These are phyloP conservation scores for Augiades crinisus DNA, from an alignment of 2,888 invertebrate genomes.

Conservation along the genomic window DNA sequence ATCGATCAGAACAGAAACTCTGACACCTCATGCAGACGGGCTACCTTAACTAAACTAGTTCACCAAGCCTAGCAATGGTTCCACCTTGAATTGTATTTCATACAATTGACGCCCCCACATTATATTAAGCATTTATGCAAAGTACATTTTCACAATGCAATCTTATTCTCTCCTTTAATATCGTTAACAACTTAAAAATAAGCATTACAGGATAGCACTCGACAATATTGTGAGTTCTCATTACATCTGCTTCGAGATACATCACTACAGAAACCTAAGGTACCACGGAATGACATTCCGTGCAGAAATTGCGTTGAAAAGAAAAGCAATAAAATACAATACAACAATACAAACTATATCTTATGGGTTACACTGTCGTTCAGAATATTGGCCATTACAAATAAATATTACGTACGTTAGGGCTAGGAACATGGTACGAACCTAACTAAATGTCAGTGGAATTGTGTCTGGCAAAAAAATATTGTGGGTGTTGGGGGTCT, in stretches of 20 bases:
- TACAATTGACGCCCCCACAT: conserved; percentile 67
- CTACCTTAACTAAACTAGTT: conserved; percentile 46
- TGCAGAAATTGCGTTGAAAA: conserved; percentile 32
- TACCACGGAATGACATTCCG: conserved; percentile 62
- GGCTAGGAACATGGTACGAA: conserved; percentile 60
- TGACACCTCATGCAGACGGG: conserved; percentile 1
- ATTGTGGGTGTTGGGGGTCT: conserved; percentile 17
- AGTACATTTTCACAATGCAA: conserved; percentile 70
- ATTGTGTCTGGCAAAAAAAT: conserved; percentile 30
- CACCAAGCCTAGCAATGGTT: conserved; percentile 55
- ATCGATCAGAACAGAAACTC: conserved; percentile 7
- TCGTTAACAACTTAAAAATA: conserved; percentile 68
- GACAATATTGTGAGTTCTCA: conserved; percentile 30
- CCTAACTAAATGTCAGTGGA: conserved; percentile 42
- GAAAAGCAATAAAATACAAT: conserved; percentile 30
- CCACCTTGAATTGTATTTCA: conserved; percentile 67
- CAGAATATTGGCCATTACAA: conserved; percentile 45
- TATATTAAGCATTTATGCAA: conserved; percentile 61
- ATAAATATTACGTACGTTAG: conserved; percentile 51
- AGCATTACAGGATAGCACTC: conserved; percentile 40
- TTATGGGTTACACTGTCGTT: conserved; percentile 39
- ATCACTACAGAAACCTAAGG: conserved; percentile 26
- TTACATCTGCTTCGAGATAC: not conserved
- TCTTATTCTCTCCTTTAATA: conserved; percentile 77
- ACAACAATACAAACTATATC: conserved; percentile 35